Evolutionary conservation across 2,797 vertebrate genomes (phyloP).

Genomic region (Pipistrellus pipistrellus): DNA sequence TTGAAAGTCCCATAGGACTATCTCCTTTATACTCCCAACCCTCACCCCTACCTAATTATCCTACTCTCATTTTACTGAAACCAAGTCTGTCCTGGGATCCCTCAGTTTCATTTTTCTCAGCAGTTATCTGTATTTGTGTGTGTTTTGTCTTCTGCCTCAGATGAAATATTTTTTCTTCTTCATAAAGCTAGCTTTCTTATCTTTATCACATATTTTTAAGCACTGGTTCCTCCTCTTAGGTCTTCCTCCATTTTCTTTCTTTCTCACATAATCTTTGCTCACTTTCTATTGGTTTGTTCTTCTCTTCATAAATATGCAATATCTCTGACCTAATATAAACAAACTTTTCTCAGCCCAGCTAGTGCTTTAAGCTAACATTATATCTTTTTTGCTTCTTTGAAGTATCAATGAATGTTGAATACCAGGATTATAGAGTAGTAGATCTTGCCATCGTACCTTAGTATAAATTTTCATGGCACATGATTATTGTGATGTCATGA

Average conservation of each 20-base stretch:
- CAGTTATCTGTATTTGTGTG: neutral
- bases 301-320: neutral
- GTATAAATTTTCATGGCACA: neutral
- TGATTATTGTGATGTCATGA: neutral
- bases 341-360: neutral
- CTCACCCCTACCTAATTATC: neutral
- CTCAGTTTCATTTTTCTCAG: neutral
- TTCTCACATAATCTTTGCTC: neutral
- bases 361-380: neutral
- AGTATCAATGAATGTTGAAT: neutral
- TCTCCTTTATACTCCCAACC: neutral
- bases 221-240: neutral
- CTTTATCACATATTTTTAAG: neutral
- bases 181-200: neutral
- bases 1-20: neutral
- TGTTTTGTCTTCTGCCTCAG: slow-evolving; percentile 33
- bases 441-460: neutral
- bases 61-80: neutral
- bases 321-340: slow-evolving; percentile 5
- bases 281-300: neutral
- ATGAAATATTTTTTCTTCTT: neutral
- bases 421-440: neutral
- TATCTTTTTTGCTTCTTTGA: slow-evolving; percentile 30
- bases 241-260: neutral
- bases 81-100: neutral